Percentiles rank a stretch among this genome's conserved stretches.
phyloP scores from a whole-genome alignment of 2,888 invertebrate genomes.

The Xestia xanthographa region DNA sequence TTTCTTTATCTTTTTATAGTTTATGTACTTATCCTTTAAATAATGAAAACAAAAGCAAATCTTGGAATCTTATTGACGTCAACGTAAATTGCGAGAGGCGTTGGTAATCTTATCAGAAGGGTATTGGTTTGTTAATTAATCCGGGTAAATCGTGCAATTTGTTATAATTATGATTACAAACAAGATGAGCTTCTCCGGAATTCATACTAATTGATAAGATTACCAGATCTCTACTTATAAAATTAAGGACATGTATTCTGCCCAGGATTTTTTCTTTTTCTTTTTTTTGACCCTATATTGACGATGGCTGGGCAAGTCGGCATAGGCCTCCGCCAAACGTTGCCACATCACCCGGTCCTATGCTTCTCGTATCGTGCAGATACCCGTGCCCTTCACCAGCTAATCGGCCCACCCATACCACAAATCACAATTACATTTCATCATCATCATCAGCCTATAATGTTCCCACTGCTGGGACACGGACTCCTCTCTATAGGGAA shows the following conservation, averaged over 20 bases:
- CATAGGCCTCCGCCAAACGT: neutral
- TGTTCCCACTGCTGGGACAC: no score
- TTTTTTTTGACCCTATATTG: neutral
- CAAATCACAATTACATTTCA: neutral
- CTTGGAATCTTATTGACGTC: constrained; percentile 24
- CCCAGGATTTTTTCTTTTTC: neutral
- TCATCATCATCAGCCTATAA: no score
- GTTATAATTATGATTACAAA: constrained; percentile 30
- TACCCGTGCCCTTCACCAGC: neutral
- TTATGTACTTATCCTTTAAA: neutral
- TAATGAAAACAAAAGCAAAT: neutral
- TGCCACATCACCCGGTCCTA: neutral
- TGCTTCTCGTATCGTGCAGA: neutral
- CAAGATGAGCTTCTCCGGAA: constrained; percentile 3
- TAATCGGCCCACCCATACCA: neutral
- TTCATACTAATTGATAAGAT: constrained; percentile 12
- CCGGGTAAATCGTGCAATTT: constrained; percentile 12
- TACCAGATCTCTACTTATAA: neutral
- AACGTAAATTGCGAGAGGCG: neutral
- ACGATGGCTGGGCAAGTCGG: neutral
- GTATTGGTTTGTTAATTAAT: constrained; percentile 19
- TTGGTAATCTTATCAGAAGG: constrained; percentile 9
- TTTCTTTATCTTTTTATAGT: neutral
- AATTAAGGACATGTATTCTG: neutral
- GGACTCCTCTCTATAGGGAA: no score